Conservation (phyloP, 2,888 invertebrate species). For the Ochropleura plecta region DNA sequence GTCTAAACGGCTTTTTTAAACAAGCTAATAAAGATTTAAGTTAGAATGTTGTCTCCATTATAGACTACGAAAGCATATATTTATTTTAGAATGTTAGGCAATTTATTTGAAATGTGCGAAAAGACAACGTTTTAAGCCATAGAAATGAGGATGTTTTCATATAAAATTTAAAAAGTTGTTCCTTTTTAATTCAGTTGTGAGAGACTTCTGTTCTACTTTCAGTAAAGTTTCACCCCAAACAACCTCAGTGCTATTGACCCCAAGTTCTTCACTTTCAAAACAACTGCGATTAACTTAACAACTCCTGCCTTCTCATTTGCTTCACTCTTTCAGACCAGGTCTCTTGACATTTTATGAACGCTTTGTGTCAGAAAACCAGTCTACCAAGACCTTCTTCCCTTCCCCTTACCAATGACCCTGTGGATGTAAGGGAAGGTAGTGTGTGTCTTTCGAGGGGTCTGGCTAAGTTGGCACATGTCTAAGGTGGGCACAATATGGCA, state of each 20-base stretch:
- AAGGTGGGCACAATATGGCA: slow-evolving; percentile 81
- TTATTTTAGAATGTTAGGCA: background rate
- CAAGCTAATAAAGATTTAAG: slow-evolving; percentile 24
- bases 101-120: background rate
- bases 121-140: background rate
- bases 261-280: slow-evolving; percentile 41
- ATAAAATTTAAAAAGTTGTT: background rate
- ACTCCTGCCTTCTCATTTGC: slow-evolving; percentile 70
- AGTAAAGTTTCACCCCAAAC: background rate
- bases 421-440: slow-evolving; percentile 7
- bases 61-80: slow-evolving; percentile 6
- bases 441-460: slow-evolving; percentile 64
- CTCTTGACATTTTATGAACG: slow-evolving; percentile 83
- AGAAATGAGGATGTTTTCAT: background rate
- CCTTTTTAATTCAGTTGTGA: background rate
- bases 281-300: slow-evolving; percentile 69
- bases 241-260: slow-evolving; percentile 33
- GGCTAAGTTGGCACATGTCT: slow-evolving; percentile 68
- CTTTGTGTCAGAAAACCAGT: slow-evolving; percentile 76
- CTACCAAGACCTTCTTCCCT: slow-evolving; percentile 62
- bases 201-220: background rate
- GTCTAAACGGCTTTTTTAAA: background rate
- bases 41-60: background rate
- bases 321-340: slow-evolving; percentile 77
- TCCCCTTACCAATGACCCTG: slow-evolving; percentile 6